These are phyloP conservation scores for Coilia nasus DNA, from an alignment of 2,797 vertebrate genomes.

Conservation along the genomic window DNA sequence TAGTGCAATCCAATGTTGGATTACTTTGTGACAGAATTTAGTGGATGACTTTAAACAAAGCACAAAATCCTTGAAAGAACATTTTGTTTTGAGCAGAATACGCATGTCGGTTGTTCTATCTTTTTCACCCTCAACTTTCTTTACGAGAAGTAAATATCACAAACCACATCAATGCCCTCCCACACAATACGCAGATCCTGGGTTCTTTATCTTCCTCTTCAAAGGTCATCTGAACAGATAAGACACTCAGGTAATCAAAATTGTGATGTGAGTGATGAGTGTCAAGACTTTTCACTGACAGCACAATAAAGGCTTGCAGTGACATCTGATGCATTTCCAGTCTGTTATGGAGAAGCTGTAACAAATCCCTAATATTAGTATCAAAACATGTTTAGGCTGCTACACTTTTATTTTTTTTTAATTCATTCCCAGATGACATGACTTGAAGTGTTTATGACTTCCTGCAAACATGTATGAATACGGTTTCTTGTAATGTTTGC, in stretches of 20 bases:
- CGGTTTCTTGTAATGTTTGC: not conserved
- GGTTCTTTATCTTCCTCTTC: constrained; percentile 79
- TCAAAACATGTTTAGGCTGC: not conserved
- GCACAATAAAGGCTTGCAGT: not conserved
- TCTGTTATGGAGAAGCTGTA: not conserved
- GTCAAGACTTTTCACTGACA: constrained; percentile 8
- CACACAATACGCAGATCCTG: constrained; percentile 76
- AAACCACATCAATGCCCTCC: constrained; percentile 90
- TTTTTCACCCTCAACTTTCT: constrained; percentile 72
- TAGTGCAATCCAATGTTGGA: not conserved
- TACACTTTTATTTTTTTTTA: not conserved
- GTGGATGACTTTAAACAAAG: no score
- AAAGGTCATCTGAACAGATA: constrained; percentile 89
- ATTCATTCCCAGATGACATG: not conserved
- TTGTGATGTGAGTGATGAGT: constrained; percentile 47
- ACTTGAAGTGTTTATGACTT: not conserved
- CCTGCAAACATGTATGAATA: not conserved
- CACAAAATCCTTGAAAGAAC: constrained; percentile 68
- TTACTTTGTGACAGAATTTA: no score
- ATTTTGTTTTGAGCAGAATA: constrained; percentile 65
- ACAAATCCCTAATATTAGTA: not conserved
- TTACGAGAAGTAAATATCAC: constrained; percentile 85
- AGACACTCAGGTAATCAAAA: constrained; percentile 72
- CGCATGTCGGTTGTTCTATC: constrained; percentile 67
- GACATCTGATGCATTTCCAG: constrained; percentile 14